Base-by-base conservation (phyloP, 1,140 invertebrate species). In the Drosophila takahashii region DNA sequence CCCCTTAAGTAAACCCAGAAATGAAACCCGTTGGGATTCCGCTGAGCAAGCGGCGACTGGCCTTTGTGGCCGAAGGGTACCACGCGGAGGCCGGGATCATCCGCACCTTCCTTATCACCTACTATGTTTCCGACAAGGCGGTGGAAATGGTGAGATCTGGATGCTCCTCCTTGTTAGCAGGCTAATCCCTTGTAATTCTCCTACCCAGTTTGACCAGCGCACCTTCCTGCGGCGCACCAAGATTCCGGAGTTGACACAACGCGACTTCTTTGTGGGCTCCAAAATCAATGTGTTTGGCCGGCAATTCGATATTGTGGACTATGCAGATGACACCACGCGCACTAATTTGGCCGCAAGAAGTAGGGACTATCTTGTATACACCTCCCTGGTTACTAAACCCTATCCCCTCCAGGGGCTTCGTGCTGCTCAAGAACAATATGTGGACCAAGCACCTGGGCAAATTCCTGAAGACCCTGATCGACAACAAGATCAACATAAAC, bases 61-160 rank as follows among this genome's bases (percentile, higher is more conserved):
- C 93, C 13, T 97, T 97, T 93, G 93, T 95, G 70, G 95, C 95
- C 16, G 96, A 97, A 92, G 97, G 97, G 97, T 96, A 95, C 84
- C 96, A 97, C 80, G 94, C 95, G 75, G 94, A 96, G 79, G 95
- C 96, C 1, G 95, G 94, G 50, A 92, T 96, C 4, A 92, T 95
- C 16, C 95, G 95, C 74, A 94, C 94, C 71, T 97, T 96, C 92
- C 94, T 95, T 83, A 92, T 97, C 50, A 95, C 95, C 78, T 97
- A 94, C 92, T 97, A 95, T 93, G 94, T 94, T 15, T 93, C 92
- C 32, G 96, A 97, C 90, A 94, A 95, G 64, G 95, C 95, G 9
- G 93, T 97, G 37, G 96, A 97, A 94, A 93, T 96, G 93, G 95
- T 95, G 93, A 91, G 93, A 92, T 9, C n/a, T 22, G 3, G 37